These are phyloP conservation scores for Agrilus cyanescens DNA, from an alignment of 2,888 invertebrate species.

Conservation along the genomic window DNA sequence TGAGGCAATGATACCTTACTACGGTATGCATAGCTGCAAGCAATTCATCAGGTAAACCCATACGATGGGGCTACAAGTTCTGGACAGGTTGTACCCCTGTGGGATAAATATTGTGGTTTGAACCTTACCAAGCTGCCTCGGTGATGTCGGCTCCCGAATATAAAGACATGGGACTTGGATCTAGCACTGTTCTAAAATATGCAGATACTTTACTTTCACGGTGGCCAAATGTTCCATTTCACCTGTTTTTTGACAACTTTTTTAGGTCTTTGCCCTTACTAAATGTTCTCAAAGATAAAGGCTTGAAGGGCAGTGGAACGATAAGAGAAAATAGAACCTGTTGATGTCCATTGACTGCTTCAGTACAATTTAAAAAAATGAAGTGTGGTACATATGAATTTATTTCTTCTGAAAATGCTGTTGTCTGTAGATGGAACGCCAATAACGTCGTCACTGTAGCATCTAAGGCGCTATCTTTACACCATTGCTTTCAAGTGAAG, in stretches of 20 bases:
- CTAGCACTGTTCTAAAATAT: slow-evolving; percentile 10
- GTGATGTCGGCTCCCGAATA: too few species aligned
- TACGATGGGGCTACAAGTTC: too few species aligned
- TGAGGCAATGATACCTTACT: too few species aligned
- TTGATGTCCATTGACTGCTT: slow-evolving; percentile 3
- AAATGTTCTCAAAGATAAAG: slow-evolving; percentile 7
- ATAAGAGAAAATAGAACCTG: slow-evolving; percentile 12
- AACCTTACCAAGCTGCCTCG: too few species aligned
- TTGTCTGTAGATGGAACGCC: slow-evolving; percentile 13
- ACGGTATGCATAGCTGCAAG: too few species aligned
- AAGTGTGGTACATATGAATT: too few species aligned
- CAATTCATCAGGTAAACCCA: too few species aligned
- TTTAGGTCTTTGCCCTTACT: slow-evolving; percentile 14
- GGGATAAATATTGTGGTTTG: too few species aligned
- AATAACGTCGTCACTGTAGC: slow-evolving; percentile 14
- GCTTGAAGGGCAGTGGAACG: slow-evolving; percentile 11
- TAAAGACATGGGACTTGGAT: slow-evolving; percentile 10
- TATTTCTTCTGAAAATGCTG: slow-evolving; percentile 7
- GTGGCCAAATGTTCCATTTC: slow-evolving; percentile 6
- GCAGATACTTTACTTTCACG: slow-evolving; percentile 6
- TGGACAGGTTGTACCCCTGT: too few species aligned
- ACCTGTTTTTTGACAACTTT: slow-evolving; percentile 17
- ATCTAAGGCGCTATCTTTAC: slow-evolving; percentile 10
- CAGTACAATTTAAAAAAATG: neutral
- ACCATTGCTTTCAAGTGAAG: too few species aligned